These are phyloP conservation scores for Ranitomeya imitator DNA, from an alignment of 2,113 vertebrate genomes.

Conservation along the genomic window DNA sequence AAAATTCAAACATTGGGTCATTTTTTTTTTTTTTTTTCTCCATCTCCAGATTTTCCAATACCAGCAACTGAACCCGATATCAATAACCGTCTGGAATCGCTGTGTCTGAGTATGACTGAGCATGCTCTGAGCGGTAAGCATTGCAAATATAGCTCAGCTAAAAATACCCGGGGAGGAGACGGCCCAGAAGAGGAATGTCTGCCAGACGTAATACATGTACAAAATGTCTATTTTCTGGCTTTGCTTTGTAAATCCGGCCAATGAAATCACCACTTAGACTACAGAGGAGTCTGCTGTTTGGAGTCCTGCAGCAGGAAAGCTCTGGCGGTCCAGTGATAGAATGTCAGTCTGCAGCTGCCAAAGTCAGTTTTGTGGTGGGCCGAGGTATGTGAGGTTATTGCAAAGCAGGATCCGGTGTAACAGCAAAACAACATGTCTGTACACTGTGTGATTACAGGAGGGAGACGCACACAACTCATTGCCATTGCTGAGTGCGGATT, in stretches of 20 bases:
- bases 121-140: conserved; percentile 93
- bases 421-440: conserved; percentile 19
- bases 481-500: not conserved
- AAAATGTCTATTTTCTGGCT: conserved; percentile 28
- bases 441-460: not conserved
- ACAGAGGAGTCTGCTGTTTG: conserved; percentile 31
- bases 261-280: conserved; percentile 26
- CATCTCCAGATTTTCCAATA: conserved; percentile 85
- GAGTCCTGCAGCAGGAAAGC: conserved; percentile 62
- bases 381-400: conserved; percentile 60
- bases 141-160: conserved; percentile 56
- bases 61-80: conserved; percentile 96
- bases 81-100: conserved; percentile 97
- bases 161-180: conserved; percentile 58
- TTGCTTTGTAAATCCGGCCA: conserved; percentile 15
- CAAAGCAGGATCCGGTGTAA: conserved; percentile 14
- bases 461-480: not conserved
- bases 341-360: conserved; percentile 23
- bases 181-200: not conserved
- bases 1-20: not conserved
- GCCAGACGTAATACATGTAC: not conserved
- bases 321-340: conserved; percentile 55
- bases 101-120: conserved; percentile 99
- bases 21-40: not conserved
- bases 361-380: conserved; percentile 58